Percentiles rank a stretch among this genome's conserved stretches.
phyloP scores from a whole-genome alignment of 2,113 vertebrate species.

The Bubo blakistoni region DNA sequence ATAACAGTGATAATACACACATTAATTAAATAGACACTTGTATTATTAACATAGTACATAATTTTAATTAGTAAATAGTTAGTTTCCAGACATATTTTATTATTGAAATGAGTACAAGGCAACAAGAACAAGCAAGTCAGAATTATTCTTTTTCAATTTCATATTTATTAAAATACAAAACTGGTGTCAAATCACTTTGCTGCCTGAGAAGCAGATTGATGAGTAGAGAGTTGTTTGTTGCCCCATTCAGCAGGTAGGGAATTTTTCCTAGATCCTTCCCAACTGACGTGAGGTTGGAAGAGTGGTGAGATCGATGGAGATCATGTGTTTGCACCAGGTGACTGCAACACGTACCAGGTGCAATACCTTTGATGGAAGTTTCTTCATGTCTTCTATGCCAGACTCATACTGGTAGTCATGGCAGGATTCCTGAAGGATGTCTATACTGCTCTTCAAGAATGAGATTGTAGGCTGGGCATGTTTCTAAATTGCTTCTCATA shows the following conservation, averaged over 20 bases:
- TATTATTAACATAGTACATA: neutral
- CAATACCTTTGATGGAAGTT: neutral
- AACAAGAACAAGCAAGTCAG: neutral
- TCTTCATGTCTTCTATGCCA: neutral
- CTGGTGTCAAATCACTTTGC: neutral
- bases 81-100: neutral
- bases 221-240: neutral
- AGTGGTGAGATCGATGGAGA: neutral
- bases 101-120: neutral
- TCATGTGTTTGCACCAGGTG: neutral
- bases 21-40: slow-evolving; percentile 17
- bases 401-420: neutral
- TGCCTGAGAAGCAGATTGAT: neutral
- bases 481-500: neutral
- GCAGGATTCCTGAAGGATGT: neutral
- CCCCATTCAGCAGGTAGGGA: neutral
- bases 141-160: neutral
- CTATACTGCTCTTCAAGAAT: neutral
- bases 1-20: slow-evolving; percentile 10
- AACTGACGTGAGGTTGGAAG: neutral
- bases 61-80: slow-evolving; percentile 12
- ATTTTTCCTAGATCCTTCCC: neutral
- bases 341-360: neutral
- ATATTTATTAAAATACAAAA: neutral
- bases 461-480: neutral